These are phyloP conservation scores for Neoaliturus tenellus DNA, from an alignment of 2,888 invertebrate species.

Conservation along the genomic window DNA sequence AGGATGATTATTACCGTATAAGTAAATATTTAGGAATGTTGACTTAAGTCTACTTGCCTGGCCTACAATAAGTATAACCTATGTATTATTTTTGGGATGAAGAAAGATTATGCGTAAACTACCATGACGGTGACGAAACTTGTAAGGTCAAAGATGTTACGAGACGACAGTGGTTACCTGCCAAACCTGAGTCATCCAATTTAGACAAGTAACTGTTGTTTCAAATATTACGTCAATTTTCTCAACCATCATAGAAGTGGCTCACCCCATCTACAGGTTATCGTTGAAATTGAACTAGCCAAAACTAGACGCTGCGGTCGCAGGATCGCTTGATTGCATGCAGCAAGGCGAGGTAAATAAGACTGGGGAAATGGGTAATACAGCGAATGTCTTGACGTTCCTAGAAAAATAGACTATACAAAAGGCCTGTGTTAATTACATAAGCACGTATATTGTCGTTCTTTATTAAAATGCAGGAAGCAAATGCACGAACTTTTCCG, in stretches of 20 bases:
- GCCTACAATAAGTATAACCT: too few species aligned
- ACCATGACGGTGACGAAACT: not conserved
- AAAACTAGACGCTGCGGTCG: not conserved
- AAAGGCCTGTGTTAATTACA: too few species aligned
- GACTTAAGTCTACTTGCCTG: too few species aligned
- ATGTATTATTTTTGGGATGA: too few species aligned
- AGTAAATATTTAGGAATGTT: too few species aligned
- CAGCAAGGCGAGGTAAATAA: not conserved
- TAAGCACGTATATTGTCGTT: too few species aligned
- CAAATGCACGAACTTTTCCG: too few species aligned
- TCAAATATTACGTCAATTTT: constrained; percentile 3
- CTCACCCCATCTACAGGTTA: constrained; percentile 1
- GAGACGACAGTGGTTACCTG: constrained; percentile 6
- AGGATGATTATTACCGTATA: too few species aligned
- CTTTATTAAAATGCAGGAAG: too few species aligned
- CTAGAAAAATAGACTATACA: too few species aligned
- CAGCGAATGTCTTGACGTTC: too few species aligned
- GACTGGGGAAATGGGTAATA: too few species aligned
- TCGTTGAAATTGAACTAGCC: not conserved
- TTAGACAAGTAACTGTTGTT: not conserved
- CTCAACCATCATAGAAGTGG: constrained; percentile 2
- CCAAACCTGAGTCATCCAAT: constrained; percentile 3
- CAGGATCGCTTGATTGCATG: not conserved
- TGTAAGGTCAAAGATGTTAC: not conserved
- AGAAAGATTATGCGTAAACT: not conserved